phyloP scores from a whole-genome alignment of 2,797 vertebrate genomes.

The Phoeniculus purpureus region DNA sequence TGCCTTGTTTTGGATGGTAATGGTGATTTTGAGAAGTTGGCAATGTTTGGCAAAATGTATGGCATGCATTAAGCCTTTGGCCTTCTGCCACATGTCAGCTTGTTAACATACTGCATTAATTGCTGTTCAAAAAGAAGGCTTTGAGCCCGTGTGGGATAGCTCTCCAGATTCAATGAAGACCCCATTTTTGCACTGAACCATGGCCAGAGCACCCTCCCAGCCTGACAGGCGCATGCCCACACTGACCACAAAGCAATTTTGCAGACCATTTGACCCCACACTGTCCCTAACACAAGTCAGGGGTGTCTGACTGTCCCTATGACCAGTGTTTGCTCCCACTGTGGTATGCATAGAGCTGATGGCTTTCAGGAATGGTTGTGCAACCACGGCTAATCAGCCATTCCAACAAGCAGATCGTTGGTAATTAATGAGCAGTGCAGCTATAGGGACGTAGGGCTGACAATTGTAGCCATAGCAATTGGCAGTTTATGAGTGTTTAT shows the following conservation, averaged over 20 bases:
- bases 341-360: background rate
- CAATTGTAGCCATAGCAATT: background rate
- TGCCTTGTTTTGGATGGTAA: background rate
- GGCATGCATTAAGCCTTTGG: constrained; percentile 4
- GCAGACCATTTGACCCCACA: background rate
- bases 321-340: background rate
- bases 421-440: background rate
- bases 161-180: background rate
- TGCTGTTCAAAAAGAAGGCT: background rate
- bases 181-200: background rate
- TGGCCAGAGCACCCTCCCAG: background rate
- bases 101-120: background rate
- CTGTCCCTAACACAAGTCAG: background rate
- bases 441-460: background rate
- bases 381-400: background rate
- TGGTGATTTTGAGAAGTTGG: background rate
- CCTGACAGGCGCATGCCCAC: background rate
- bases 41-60: background rate
- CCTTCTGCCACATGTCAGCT: background rate
- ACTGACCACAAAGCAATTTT: background rate
- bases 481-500: background rate
- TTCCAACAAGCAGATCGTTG: background rate
- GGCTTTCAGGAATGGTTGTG: background rate
- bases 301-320: background rate
- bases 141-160: background rate